Percentiles rank a stretch among this genome's conserved stretches.
These are phyloP conservation scores for Ceramica pisi DNA, from an alignment of 2,888 invertebrate genomes.

Conservation along the genomic window DNA sequence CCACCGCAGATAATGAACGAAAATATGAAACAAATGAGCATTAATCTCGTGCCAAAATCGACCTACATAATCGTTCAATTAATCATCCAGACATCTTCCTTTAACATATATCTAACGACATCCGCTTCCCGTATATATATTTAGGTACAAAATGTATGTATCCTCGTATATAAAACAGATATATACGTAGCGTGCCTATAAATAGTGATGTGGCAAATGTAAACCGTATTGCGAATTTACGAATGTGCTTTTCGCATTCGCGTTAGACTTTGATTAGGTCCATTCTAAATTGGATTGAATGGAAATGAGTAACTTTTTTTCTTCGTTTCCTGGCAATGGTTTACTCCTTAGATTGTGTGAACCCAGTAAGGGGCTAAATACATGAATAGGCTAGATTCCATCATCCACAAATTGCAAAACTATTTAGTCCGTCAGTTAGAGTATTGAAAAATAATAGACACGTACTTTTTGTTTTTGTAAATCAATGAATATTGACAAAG, in stretches of 20 bases:
- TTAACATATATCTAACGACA: slow-evolving; percentile 69
- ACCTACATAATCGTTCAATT: slow-evolving; percentile 62
- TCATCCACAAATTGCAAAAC: too few species aligned
- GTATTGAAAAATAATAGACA: too few species aligned
- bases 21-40: slow-evolving; percentile 53
- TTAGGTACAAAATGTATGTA: slow-evolving; percentile 45
- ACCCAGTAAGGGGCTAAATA: too few species aligned
- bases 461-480: too few species aligned
- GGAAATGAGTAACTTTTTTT: neutral
- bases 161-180: slow-evolving; percentile 20
- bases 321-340: too few species aligned
- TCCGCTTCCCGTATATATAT: slow-evolving; percentile 73
- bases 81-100: slow-evolving; percentile 67
- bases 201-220: slow-evolving; percentile 45
- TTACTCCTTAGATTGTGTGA: too few species aligned
- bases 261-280: neutral
- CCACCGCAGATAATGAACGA: neutral
- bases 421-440: too few species aligned
- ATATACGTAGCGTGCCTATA: slow-evolving; percentile 32
- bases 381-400: too few species aligned
- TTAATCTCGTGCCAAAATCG: slow-evolving; percentile 53
- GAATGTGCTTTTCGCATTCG: slow-evolving; percentile 18
- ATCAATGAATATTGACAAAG: too few species aligned
- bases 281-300: neutral
- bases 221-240: slow-evolving; percentile 20